Percentiles rank a stretch among this genome's conserved stretches.
These are phyloP conservation scores for Trachythela sp. DNA, from an alignment of 64 coral and sea anemone species.

Conservation along the genomic window DNA sequence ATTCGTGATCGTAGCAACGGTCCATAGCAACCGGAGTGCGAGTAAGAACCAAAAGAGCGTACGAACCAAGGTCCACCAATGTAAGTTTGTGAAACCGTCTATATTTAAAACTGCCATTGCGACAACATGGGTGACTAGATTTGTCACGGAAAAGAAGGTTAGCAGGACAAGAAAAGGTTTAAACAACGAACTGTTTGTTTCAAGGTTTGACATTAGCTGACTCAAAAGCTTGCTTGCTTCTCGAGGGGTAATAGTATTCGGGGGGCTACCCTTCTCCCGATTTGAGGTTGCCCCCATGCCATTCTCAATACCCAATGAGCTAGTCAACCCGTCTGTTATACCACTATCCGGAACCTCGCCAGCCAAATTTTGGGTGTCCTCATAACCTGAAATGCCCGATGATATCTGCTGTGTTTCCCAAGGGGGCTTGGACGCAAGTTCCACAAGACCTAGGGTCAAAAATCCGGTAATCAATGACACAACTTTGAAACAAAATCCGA, in stretches of 20 bases:
- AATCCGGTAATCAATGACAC: too few relatives aligned
- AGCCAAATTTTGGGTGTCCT: too few relatives aligned
- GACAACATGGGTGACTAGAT: conserved; percentile 76
- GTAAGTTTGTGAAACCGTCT: conserved; percentile 39
- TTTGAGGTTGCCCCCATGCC: conserved; percentile 20
- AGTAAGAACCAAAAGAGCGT: conserved; percentile 78
- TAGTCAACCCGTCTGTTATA: neutral
- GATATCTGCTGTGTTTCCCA: too few relatives aligned
- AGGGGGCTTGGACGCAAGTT: too few relatives aligned
- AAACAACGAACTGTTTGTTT: conserved; percentile 60
- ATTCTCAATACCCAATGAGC: conserved; percentile 2
- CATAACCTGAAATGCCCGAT: too few relatives aligned
- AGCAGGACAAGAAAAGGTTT: conserved; percentile 70
- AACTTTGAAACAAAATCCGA: too few relatives aligned
- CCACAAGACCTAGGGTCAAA: too few relatives aligned
- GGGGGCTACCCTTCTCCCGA: conserved; percentile 39
- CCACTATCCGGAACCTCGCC: too few relatives aligned
- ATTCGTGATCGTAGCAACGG: conserved; percentile 58
- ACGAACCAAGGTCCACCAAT: conserved; percentile 84
- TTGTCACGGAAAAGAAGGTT: conserved; percentile 78
- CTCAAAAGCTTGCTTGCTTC: conserved; percentile 68
- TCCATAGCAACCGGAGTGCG: conserved; percentile 70
- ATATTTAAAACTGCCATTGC: conserved; percentile 56
- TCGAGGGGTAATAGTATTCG: conserved; percentile 48
- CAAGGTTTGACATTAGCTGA: conserved; percentile 62